Base-by-base conservation (phyloP, 2,113 vertebrate genomes). In the Chlorodrepanis virens region DNA sequence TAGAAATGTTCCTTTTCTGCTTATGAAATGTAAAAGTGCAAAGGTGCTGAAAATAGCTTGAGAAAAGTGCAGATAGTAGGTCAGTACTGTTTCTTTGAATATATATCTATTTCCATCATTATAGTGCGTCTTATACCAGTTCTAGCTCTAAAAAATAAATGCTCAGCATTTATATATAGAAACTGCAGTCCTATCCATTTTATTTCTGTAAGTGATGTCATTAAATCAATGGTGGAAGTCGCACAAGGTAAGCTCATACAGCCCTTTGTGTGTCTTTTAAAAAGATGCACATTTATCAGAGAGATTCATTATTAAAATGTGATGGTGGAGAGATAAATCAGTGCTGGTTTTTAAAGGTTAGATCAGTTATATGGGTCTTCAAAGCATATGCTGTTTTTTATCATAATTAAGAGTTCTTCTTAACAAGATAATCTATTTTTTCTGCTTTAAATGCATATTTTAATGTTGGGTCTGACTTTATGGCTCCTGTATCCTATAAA, bases 311-410 rank as follows among this genome's bases (percentile, higher is more conserved):
- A 94, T 91, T 96, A 97, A 97, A 97, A 96, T 97, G 72, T 94
- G 87, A 88, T 87, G 49, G 50, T 78, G 39, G 56, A 96, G 91
- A 97, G 25, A 94, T 96, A 94, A 90, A 96, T 95, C 96, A 96
- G 74, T 92, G 93, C 67, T 95, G 57, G 35, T 96, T 95, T 89
- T 95, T 93, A 97, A 97, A 98, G 94, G 94, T 97, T 97, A 96
- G 44, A 85, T 94, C 40, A 76, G 94, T 94, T 96, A 81, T 67
- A 93, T 83, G 15, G 86, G 57, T 94, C 86, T 97, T 96, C 86
- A 95, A 89, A 87, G 61, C 45, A 86, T 67, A 54, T 93, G 47
- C 59, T 13, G 14, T 85, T 87, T 87, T 97, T 87, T 93, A 83
- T 83, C 89, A 63, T 93, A 95, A 90, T 87, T 95, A 95, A 83